Evolutionary conservation across 2,888 invertebrate genomes (phyloP).

Genomic region (Ditula angustiorana): DNA sequence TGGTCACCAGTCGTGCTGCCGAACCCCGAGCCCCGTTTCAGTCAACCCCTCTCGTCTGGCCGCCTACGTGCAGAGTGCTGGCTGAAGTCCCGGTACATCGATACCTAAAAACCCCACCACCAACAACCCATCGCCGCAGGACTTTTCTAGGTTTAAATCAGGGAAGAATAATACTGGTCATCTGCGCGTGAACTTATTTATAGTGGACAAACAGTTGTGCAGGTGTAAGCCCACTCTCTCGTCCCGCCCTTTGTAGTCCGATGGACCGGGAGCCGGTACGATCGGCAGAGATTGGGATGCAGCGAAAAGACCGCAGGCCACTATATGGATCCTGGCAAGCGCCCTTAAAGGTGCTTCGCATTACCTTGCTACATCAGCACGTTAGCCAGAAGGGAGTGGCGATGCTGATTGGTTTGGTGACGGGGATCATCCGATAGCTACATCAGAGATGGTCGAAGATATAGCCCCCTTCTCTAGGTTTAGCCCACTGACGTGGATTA

Average conservation of each 20-base stretch:
- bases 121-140: neutral
- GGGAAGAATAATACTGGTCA: neutral
- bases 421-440: too few species aligned
- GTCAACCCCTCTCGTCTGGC: slow-evolving; percentile 10
- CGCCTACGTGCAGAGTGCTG: slow-evolving; percentile 10
- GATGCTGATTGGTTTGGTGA: too few species aligned
- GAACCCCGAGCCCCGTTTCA: neutral
- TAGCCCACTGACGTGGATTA: too few species aligned
- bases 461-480: too few species aligned
- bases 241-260: slow-evolving; percentile 5
- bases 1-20: slow-evolving; percentile 3
- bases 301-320: too few species aligned
- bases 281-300: too few species aligned
- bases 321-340: too few species aligned
- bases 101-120: neutral
- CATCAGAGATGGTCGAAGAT: too few species aligned
- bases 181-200: too few species aligned
- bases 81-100: slow-evolving; percentile 5
- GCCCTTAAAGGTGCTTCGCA: too few species aligned
- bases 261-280: slow-evolving; percentile 9
- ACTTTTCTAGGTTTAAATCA: neutral
- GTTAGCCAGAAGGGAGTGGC: too few species aligned
- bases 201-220: slow-evolving; percentile 22
- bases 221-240: slow-evolving; percentile 18
- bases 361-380: too few species aligned